Percentiles rank a stretch among this genome's conserved stretches.
These are phyloP conservation scores for Machimus rusticus DNA, from an alignment of 2,888 invertebrate species.

Conservation along the genomic window DNA sequence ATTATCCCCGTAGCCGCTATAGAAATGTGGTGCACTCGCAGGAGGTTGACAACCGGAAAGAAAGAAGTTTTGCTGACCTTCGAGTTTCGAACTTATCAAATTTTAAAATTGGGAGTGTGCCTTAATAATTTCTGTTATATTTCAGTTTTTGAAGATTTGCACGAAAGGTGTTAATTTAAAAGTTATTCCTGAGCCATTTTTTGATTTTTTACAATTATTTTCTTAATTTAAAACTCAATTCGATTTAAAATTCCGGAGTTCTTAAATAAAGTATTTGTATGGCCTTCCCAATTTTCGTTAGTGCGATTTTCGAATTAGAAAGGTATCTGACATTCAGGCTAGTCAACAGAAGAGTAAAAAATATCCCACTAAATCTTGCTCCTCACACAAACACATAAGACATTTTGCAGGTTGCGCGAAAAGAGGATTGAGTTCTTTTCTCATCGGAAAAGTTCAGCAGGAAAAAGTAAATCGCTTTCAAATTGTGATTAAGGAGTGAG, in stretches of 20 bases:
- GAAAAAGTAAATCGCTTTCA: constrained; percentile 5
- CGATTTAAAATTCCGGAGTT: background rate
- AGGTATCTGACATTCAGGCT: background rate
- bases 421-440: constrained; percentile 42
- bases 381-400: background rate
- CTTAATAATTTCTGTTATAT: background rate
- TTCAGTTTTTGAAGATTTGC: background rate
- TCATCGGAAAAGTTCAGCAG: constrained; percentile 1
- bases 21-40: constrained; percentile 43
- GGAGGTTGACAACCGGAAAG: constrained; percentile 48
- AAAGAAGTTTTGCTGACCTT: background rate
- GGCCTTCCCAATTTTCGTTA: background rate
- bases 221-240: background rate
- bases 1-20: constrained; percentile 22
- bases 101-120: background rate
- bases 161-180: background rate
- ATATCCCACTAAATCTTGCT: background rate
- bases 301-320: background rate
- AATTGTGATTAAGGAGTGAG: background rate
- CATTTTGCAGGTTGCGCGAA: constrained; percentile 46
- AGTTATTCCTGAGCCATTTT: background rate
- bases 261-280: background rate
- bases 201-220: no score
- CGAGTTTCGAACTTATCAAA: background rate
- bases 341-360: background rate